Base-by-base conservation (phyloP, 2,113 vertebrate genomes). In the Motacilla tschutschensis region DNA sequence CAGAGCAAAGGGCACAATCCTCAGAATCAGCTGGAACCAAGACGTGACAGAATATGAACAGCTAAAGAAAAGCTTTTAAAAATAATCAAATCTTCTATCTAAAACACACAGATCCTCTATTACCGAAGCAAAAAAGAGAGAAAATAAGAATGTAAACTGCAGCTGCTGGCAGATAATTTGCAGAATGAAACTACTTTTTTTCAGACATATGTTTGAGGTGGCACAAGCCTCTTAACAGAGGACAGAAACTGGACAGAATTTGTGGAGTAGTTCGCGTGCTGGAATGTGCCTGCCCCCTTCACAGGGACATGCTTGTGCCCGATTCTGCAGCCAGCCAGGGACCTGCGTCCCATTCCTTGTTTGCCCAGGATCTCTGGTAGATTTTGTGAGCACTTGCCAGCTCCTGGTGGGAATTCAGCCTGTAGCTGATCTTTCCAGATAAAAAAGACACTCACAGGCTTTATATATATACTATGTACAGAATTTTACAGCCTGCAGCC, bases 401-500 rank as follows among this genome's bases (percentile, higher is more conserved):
- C 24, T 73, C 43, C 65, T 54, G 43, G 10, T 35, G 20, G 71
- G 43, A 79, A 76, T 46, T 8, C 40, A 41, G n/a, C n/a, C 57
- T 26, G 20, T 8, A 54, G 47, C 53, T 80, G 47, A 38, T 47
- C 33, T 63, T 81, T 63, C 46, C 38, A 44, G 50, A 71, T 29
- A 12, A 22, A 25, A 54, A 74, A 77, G 7, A 14, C 31, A 35
- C 60, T 78, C 11, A 29, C 21, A 63, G 29, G 29, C 14, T 58
- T 87, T 50, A 15, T 9, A 9, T 12, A 14, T 9, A 9, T 12
- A 14, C 3, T 4, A 1, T 0, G 4, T 15, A 21, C 22, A 55
- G 46, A 69, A 16, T 29, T 79, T 66, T 77, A 50, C 47, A 77
- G 55, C 59, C 46, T 54, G 26, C 14, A 22, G 40, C 21, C 18